Evolutionary conservation across 1,140 invertebrate species (phyloP), one percentile per base, ranked within the genome.

Genomic region (Achatina immaculata): DNA sequence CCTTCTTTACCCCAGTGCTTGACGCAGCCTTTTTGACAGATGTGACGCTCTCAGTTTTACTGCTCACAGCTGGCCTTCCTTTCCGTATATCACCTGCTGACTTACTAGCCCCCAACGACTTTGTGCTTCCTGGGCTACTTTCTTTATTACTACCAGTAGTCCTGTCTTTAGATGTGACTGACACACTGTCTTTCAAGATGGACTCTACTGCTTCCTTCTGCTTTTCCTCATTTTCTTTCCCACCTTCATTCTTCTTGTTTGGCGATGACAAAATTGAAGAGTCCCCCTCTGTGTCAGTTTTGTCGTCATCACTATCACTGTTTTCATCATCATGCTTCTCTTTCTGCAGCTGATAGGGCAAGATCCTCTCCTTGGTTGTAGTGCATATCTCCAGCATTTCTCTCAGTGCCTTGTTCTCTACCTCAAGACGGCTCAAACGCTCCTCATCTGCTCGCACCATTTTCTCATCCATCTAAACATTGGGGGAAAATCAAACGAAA

Each of bases 321-420:
- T 38, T 43, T 51, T 45, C 72, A 28, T 58, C 65, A 6, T 24
- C 40, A 7, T n/a, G 2, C 6, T 31, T 62, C 6, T 51, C 42
- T 68, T 65, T 31, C 65, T 68, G 42, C 11, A 40, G 7, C n/a
- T 66, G 42, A 6, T 19, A 0, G 7, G 58, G 38, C 19, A 83
- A 7, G 28, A 83, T 83, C 31, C 48, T 68, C 28, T 74, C 74
- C 36, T 58, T 71, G 75, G 85, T 83, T 42, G 87, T 88, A 6
- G 86, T 79, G 74, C 89, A 88, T 28, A 90, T 86, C 55, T 90
- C 86, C 43, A 91, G 84, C 31, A 91, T 76, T 86, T 91, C 88
- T 83, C 88, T 83, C 38, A 88, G 88, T 90, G 95, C 95, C 92
- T 95, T 94, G 90, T 98, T 98, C 92, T 98, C 96, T 78, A 94